Percentiles rank a stretch among this genome's conserved stretches.
phyloP scores from a whole-genome alignment of 2,113 vertebrate species.

The Zosterops pallidus region DNA sequence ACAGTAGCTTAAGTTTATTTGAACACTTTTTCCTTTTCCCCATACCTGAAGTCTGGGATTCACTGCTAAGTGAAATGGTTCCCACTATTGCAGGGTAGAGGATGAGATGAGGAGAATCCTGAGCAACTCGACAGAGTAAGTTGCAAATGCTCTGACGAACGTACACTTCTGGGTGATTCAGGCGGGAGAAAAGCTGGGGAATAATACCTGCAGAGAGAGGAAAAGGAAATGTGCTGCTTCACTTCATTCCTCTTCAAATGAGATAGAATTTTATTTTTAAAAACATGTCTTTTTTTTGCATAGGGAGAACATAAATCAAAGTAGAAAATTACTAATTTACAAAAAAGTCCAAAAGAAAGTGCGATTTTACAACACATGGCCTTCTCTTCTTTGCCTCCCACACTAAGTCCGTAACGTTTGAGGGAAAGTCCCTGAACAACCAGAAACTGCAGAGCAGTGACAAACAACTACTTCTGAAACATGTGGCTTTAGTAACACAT shows the following conservation, averaged over 20 bases:
- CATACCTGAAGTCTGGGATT: conserved; percentile 90
- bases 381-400: background rate
- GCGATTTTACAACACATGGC: background rate
- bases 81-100: conserved; percentile 97
- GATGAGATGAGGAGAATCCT: conserved; percentile 96
- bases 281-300: background rate
- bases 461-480: background rate
- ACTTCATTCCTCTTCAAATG: background rate
- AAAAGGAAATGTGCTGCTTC: background rate
- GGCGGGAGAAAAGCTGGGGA: conserved; percentile 95
- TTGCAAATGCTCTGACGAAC: conserved; percentile 98
- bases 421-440: background rate
- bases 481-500: background rate
- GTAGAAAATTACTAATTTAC: background rate
- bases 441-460: background rate
- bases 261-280: background rate
- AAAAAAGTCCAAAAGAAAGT: background rate
- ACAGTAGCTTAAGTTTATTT: background rate
- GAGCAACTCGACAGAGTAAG: conserved; percentile 92
- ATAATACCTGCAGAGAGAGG: conserved; percentile 85
- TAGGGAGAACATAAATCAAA: rapidly evolving
- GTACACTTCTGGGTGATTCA: conserved; percentile 97
- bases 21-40: background rate
- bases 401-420: background rate
- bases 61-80: conserved; percentile 92